Percentiles rank a stretch among this genome's conserved stretches.
Conservation (phyloP, 1,140 invertebrate genomes). For the Cephus cinctus region DNA sequence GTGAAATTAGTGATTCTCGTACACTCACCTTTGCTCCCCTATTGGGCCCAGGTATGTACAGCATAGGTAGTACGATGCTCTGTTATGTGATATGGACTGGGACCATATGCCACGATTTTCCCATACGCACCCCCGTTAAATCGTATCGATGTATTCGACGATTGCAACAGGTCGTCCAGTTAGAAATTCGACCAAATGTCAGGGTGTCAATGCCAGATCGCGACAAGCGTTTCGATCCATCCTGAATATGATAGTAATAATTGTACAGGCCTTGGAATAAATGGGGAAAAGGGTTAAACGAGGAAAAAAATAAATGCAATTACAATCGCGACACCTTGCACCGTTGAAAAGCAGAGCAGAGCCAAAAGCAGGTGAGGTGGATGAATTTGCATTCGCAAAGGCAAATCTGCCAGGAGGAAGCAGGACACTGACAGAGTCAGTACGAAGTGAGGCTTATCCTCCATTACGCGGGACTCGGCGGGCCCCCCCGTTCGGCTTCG, state of each 20-base stretch:
- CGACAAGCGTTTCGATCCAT: no score
- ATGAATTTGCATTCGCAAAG: not conserved
- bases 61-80: slow-evolving; percentile 18
- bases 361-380: slow-evolving; percentile 1
- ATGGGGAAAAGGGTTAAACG: no score
- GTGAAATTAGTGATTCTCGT: slow-evolving; percentile 14
- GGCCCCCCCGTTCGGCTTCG: slow-evolving; percentile 5
- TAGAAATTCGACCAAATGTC: no score
- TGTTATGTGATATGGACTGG: slow-evolving; percentile 21
- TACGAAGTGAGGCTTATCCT: slow-evolving; percentile 37
- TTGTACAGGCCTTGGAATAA: no score
- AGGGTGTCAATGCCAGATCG: no score
- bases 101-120: slow-evolving; percentile 38
- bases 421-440: slow-evolving; percentile 28
- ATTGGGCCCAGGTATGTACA: slow-evolving; percentile 19
- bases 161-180: not conserved
- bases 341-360: not conserved
- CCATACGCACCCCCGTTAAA: slow-evolving; percentile 22
- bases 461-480: slow-evolving; percentile 33
- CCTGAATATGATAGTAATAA: no score
- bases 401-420: not conserved
- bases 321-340: slow-evolving; percentile 1
- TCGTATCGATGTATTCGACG: not conserved
- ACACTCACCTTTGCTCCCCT: slow-evolving; percentile 21
- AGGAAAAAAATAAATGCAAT: no score